Conservation (phyloP, 2,797 vertebrate species). For the Arvicola amphibius region DNA sequence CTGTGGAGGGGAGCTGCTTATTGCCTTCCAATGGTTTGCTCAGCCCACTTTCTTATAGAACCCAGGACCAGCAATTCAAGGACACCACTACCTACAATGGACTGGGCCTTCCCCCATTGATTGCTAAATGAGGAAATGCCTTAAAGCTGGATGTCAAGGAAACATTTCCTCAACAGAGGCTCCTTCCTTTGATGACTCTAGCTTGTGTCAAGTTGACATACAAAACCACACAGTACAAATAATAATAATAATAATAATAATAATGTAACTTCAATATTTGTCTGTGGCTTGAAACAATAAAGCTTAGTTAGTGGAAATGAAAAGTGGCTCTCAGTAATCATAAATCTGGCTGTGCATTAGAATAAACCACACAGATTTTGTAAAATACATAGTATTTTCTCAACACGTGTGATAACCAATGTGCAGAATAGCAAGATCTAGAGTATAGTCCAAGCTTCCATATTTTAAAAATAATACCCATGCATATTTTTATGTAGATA, state of each 20-base stretch:
- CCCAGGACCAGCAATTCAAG: neutral
- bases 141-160: no score
- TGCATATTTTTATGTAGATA: neutral
- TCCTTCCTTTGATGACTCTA: neutral
- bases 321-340: conserved; percentile 24
- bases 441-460: neutral
- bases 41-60: neutral
- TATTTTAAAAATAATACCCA: conserved; percentile 10
- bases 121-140: no score
- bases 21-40: neutral
- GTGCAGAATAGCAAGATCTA: neutral
- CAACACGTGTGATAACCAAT: neutral
- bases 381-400: conserved; percentile 17
- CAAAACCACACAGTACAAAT: neutral
- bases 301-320: conserved; percentile 42
- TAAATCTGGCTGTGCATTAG: conserved; percentile 6
- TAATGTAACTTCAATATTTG: neutral
- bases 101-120: no score
- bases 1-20: neutral
- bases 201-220: neutral
- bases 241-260: neutral
- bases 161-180: no score
- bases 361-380: conserved; percentile 34
- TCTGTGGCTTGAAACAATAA: neutral
- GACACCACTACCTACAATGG: no score